These are phyloP conservation scores for Maconellicoccus hirsutus DNA, from an alignment of 1,140 invertebrate species.

Conservation along the genomic window DNA sequence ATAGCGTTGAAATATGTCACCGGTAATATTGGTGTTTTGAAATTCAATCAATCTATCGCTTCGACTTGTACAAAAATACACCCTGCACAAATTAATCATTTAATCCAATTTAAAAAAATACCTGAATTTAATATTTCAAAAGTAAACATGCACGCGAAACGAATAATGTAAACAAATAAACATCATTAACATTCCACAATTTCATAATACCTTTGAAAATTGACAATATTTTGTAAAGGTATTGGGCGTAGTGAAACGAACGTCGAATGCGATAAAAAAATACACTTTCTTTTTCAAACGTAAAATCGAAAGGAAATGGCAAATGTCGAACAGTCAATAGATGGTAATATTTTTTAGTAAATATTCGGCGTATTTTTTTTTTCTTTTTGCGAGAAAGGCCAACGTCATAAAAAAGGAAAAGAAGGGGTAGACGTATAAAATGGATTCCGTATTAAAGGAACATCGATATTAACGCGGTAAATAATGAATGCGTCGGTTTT, in stretches of 20 bases:
- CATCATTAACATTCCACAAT: not conserved
- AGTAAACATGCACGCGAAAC: not conserved
- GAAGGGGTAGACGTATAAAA: not conserved
- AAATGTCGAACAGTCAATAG: slow-evolving; percentile 8
- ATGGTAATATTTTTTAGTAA: not conserved
- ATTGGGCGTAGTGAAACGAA: not conserved
- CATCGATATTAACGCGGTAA: slow-evolving; percentile 6
- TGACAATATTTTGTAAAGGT: not conserved
- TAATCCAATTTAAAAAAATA: not conserved
- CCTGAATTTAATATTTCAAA: not conserved
- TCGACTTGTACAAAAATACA: too few relatives aligned
- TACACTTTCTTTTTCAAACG: not conserved
- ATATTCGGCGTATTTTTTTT: not conserved
- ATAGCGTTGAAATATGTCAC: too few relatives aligned
- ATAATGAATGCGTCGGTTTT: not conserved
- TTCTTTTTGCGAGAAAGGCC: not conserved
- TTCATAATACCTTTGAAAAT: not conserved
- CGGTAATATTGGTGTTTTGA: too few relatives aligned
- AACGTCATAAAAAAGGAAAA: not conserved
- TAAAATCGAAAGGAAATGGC: not conserved
- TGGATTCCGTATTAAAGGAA: not conserved
- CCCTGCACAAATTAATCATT: not conserved
- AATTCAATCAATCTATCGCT: too few relatives aligned
- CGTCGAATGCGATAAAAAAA: not conserved
- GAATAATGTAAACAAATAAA: not conserved